Evolutionary conservation across 1,140 invertebrate species (phyloP).

Genomic region (Diabrotica virgifera): DNA sequence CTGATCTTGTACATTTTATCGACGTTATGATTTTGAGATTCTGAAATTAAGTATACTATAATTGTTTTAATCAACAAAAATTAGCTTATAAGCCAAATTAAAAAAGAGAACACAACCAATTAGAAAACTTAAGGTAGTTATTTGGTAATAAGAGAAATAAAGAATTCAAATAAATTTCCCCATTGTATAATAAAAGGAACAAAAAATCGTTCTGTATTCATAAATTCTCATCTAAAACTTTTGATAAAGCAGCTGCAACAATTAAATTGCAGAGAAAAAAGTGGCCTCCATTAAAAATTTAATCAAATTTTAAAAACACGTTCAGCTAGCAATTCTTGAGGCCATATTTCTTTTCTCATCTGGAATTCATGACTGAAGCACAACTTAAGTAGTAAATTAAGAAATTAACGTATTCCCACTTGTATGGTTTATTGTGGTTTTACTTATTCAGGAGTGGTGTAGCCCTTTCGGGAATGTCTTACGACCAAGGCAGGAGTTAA

Average conservation of each 20-base stretch:
- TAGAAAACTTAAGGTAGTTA: too few relatives aligned
- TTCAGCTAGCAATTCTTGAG: conserved; percentile 40
- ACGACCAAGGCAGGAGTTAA: neutral
- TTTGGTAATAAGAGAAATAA: neutral
- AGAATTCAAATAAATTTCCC: neutral
- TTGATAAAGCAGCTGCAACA: conserved; percentile 15
- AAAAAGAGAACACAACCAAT: too few relatives aligned
- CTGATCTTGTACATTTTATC: too few relatives aligned
- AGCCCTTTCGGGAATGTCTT: neutral
- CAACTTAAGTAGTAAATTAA: conserved; percentile 49
- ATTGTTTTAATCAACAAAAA: too few relatives aligned
- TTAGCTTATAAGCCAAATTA: too few relatives aligned
- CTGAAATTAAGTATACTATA: too few relatives aligned
- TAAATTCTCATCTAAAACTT: conserved; percentile 15
- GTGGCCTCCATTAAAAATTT: conserved; percentile 33
- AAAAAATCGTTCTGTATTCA: conserved; percentile 5
- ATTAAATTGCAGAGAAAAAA: conserved; percentile 30
- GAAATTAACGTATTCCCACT: conserved; percentile 49
- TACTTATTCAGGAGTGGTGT: conserved; percentile 42
- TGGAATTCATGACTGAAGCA: conserved; percentile 44
- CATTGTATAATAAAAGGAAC: neutral
- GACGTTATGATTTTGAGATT: too few relatives aligned
- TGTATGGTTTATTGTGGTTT: conserved; percentile 47
- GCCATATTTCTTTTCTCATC: conserved; percentile 44
- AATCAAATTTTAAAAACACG: conserved; percentile 38